These are phyloP conservation scores for Rhabdomys pumilio DNA, from an alignment of 2,797 vertebrate genomes.

Conservation along the genomic window DNA sequence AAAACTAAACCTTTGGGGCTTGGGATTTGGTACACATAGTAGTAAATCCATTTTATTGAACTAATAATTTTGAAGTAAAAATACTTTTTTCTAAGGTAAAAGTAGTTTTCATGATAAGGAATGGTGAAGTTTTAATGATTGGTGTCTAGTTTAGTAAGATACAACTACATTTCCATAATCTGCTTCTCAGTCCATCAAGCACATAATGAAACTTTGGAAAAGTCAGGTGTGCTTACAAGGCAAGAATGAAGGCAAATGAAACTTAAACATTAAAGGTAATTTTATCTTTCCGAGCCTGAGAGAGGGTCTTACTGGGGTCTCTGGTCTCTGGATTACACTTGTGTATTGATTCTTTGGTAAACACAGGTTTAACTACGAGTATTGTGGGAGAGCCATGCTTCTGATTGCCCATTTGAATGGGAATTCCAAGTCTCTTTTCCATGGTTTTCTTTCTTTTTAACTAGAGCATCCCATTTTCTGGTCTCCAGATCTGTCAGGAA, in stretches of 20 bases:
- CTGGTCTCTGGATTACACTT: background rate
- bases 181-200: conserved; percentile 11
- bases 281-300: background rate
- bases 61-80: conserved; percentile 34
- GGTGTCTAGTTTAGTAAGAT: background rate
- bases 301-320: background rate
- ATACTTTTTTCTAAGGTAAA: conserved; percentile 1
- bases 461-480: background rate
- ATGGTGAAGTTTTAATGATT: background rate
- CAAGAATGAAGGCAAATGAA: background rate
- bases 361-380: background rate
- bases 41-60: conserved; percentile 2
- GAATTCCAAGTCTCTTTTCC: background rate
- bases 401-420: background rate
- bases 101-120: background rate
- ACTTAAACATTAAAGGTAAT: conserved; percentile 1
- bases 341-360: background rate
- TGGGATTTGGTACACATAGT: background rate
- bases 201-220: background rate
- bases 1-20: background rate
- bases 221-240: background rate
- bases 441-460: background rate
- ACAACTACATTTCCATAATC: background rate
- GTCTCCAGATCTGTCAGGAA: conserved; percentile 8
- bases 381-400: background rate